phyloP scores from a whole-genome alignment of 2,113 vertebrate species.

The Brachirus orientalis region DNA sequence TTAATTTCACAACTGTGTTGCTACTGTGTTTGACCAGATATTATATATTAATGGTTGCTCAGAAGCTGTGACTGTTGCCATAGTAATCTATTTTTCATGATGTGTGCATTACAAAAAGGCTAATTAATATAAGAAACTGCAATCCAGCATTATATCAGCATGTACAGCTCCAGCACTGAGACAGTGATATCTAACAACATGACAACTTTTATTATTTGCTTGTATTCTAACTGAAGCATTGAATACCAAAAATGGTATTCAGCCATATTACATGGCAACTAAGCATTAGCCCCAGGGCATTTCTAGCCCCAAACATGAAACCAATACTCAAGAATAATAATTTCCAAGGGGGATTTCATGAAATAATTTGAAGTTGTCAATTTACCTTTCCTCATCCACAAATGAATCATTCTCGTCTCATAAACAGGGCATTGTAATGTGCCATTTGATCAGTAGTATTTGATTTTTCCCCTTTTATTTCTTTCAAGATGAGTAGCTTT shows the following conservation, averaged over 20 bases:
- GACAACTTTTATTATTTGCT: background rate
- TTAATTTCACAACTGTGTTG: background rate
- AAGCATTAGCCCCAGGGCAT: too few species aligned
- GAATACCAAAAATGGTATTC: background rate
- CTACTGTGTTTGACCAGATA: conserved; percentile 21
- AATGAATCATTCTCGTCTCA: too few species aligned
- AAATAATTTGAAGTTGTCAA: too few species aligned
- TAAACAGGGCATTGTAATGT: background rate
- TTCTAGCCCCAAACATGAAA: too few species aligned
- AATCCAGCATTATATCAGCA: too few species aligned
- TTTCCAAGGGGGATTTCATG: too few species aligned
- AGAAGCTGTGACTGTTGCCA: background rate
- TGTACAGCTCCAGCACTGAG: background rate
- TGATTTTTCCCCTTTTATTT: background rate
- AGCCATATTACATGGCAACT: too few species aligned
- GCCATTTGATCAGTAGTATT: background rate
- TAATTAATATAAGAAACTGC: too few species aligned
- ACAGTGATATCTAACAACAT: background rate
- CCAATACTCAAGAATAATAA: too few species aligned
- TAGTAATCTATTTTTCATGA: background rate
- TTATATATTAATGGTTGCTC: background rate
- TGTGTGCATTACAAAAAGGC: too few species aligned
- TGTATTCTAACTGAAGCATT: background rate
- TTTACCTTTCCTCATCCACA: too few species aligned
- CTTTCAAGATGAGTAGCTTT: background rate